These are phyloP conservation scores for Mesembrinibis cayennensis DNA, from an alignment of 2,113 vertebrate genomes.

Conservation along the genomic window DNA sequence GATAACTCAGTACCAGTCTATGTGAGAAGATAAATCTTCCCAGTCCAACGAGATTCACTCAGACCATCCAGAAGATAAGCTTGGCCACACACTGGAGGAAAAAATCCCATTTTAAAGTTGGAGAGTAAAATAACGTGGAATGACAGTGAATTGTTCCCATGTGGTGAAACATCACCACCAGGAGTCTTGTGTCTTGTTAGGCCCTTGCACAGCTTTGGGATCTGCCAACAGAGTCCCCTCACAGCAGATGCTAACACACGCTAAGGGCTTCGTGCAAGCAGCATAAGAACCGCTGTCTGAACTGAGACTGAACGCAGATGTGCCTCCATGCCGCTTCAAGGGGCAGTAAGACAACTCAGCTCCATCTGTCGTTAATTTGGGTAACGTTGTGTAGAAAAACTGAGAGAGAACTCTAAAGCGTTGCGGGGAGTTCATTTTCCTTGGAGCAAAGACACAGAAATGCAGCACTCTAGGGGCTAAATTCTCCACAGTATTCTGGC, in stretches of 20 bases:
- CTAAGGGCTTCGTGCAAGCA: neutral
- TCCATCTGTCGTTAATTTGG: neutral
- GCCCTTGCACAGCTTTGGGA: neutral
- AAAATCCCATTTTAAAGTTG: neutral
- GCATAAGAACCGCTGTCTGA: rapidly evolving
- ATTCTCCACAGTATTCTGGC: neutral
- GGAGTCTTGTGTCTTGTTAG: neutral
- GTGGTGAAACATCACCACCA: neutral
- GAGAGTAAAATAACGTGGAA: neutral
- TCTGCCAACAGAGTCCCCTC: neutral
- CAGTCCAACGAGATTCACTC: neutral
- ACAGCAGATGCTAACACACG: neutral
- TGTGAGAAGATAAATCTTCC: neutral
- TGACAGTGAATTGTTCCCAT: neutral
- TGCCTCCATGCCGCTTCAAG: neutral
- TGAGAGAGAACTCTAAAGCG: neutral
- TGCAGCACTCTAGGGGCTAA: neutral
- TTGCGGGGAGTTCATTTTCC: neutral
- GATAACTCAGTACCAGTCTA: neutral
- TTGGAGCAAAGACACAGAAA: neutral
- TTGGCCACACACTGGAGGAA: neutral
- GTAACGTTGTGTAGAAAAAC: neutral
- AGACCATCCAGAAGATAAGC: neutral
- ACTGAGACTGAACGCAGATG: neutral
- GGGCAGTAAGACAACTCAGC: neutral